phyloP scores from a whole-genome alignment of 1,140 invertebrate genomes.

The Lucilia sericata region DNA sequence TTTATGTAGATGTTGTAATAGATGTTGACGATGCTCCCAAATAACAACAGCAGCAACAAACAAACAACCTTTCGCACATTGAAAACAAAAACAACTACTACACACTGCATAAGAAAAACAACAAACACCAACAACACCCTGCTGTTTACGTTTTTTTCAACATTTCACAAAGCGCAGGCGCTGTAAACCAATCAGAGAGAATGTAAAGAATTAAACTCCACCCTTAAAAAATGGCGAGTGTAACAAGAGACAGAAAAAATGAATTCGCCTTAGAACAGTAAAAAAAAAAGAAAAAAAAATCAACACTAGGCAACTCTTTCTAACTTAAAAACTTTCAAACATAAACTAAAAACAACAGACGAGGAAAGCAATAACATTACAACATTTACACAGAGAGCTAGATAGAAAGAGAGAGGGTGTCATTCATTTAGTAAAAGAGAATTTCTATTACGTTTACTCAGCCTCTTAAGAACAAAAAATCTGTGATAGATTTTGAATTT shows the following conservation, averaged over 20 bases:
- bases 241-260: not conserved
- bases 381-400: no score
- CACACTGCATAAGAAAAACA: not conserved
- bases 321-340: not conserved
- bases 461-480: no score
- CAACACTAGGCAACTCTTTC: not conserved
- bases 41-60: not conserved
- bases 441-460: no score
- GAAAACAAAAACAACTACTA: not conserved
- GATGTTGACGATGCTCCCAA: not conserved
- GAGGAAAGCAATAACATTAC: no score
- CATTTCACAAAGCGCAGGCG: not conserved
- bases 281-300: no score
- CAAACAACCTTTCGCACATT: not conserved
- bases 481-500: no score
- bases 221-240: conserved; percentile 39
- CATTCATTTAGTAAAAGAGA: not conserved
- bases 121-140: not conserved
- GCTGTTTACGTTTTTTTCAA: not conserved
- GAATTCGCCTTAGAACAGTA: not conserved
- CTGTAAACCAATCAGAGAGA: conserved; percentile 29
- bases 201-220: conserved; percentile 1
- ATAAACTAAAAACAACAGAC: not conserved
- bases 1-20: conserved; percentile 32
- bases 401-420: not conserved